Conservation (phyloP, 1,140 invertebrate genomes). For the Atta colombica region DNA sequence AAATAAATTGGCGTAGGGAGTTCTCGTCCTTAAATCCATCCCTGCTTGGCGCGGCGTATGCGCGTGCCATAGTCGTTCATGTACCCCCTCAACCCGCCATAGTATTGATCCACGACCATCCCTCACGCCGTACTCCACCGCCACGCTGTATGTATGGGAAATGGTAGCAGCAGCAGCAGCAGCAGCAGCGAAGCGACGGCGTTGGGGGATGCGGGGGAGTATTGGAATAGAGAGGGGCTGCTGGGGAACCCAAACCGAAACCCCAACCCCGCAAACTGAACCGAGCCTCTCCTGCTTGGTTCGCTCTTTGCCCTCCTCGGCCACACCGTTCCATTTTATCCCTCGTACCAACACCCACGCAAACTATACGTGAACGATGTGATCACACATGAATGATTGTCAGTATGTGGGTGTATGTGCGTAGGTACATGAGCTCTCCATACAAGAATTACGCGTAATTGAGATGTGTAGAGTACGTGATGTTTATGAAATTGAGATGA, state of each 20-base stretch:
- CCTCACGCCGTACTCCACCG: constrained; percentile 58
- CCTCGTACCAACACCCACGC: constrained; percentile 49
- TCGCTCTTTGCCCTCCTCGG: constrained; percentile 40
- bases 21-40: constrained; percentile 57
- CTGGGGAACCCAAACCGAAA: constrained; percentile 68
- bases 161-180: constrained; percentile 42
- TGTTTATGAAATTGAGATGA: constrained; percentile 53
- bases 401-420: too few relatives aligned
- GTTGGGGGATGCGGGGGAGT: constrained; percentile 17
- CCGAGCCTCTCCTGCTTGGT: constrained; percentile 65
- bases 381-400: neutral
- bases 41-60: constrained; percentile 64
- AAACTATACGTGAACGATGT: constrained; percentile 25
- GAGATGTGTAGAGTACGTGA: neutral
- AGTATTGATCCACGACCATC: constrained; percentile 74
- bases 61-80: constrained; percentile 69
- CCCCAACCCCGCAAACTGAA: constrained; percentile 69
- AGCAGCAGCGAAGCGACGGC: constrained; percentile 52
- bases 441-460: constrained; percentile 11
- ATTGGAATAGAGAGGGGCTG: constrained; percentile 14
- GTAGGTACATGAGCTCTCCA: neutral
- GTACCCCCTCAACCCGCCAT: constrained; percentile 68
- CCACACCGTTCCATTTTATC: constrained; percentile 52
- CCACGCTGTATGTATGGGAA: constrained; percentile 56
- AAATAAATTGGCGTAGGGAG: constrained; percentile 49